These are phyloP conservation scores for Pomacea canaliculata DNA, from an alignment of 2,888 invertebrate genomes.

Conservation along the genomic window DNA sequence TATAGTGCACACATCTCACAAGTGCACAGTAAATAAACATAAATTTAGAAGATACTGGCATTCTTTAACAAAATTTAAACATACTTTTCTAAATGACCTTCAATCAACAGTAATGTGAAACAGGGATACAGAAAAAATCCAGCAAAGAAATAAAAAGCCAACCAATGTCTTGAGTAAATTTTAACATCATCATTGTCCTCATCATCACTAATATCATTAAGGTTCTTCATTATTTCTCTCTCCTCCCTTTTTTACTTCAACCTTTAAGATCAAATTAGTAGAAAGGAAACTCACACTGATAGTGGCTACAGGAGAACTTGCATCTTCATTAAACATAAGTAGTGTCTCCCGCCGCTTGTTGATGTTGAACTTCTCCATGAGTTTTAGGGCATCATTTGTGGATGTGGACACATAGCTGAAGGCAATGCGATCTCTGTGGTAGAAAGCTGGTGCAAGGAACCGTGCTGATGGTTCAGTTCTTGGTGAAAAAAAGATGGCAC, in stretches of 20 bases:
- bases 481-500: constrained; percentile 83
- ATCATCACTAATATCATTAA: too few species aligned
- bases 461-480: constrained; percentile 83
- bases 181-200: neutral
- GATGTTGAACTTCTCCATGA: constrained; percentile 77
- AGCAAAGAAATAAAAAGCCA: neutral
- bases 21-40: neutral
- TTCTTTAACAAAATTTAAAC: too few species aligned
- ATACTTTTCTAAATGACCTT: too few species aligned
- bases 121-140: neutral
- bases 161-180: neutral
- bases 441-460: constrained; percentile 89
- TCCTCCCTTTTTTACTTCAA: too few species aligned
- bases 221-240: too few species aligned
- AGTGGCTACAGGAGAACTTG: constrained; percentile 72
- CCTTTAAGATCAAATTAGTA: too few species aligned
- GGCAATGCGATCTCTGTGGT: constrained; percentile 85
- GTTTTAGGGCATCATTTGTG: constrained; percentile 60
- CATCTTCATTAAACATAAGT: constrained; percentile 88
- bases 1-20: neutral
- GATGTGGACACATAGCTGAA: constrained; percentile 77
- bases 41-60: too few species aligned
- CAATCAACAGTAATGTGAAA: neutral
- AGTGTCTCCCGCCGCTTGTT: constrained; percentile 77
- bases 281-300: constrained; percentile 49